These are phyloP conservation scores for Pteria penguin DNA, from an alignment of 2,888 invertebrate species.

Conservation along the genomic window DNA sequence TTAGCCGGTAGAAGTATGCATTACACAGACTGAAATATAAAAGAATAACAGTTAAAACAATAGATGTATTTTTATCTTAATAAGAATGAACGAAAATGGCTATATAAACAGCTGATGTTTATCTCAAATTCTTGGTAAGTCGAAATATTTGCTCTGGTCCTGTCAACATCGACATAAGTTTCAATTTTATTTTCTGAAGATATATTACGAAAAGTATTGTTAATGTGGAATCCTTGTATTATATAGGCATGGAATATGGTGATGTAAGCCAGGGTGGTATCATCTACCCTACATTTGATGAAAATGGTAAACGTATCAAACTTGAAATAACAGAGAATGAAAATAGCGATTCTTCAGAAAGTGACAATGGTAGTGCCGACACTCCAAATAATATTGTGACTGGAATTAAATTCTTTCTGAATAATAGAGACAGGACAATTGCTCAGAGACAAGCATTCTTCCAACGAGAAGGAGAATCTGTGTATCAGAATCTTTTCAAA, in stretches of 20 bases:
- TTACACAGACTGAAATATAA: too few species aligned
- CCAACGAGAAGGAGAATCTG: slow-evolving; percentile 38
- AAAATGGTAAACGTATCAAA: slow-evolving; percentile 5
- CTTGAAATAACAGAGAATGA: neutral
- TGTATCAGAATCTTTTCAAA: slow-evolving; percentile 56
- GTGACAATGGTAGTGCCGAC: neutral
- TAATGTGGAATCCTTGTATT: slow-evolving; percentile 4
- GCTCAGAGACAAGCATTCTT: slow-evolving; percentile 45
- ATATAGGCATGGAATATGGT: slow-evolving; percentile 43
- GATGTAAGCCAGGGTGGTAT: slow-evolving; percentile 42
- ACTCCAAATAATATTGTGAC: neutral
- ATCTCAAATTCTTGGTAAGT: too few species aligned
- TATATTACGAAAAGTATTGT: too few species aligned
- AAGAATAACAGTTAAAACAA: too few species aligned
- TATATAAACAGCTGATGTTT: too few species aligned
- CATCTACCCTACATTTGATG: slow-evolving; percentile 2
- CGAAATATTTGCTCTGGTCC: too few species aligned
- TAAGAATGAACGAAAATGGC: too few species aligned
- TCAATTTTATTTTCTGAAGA: too few species aligned
- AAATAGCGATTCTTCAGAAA: neutral
- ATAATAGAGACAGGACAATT: neutral
- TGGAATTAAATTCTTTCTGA: neutral
- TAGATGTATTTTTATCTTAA: too few species aligned
- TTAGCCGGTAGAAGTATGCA: too few species aligned
- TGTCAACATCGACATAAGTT: too few species aligned